A percentile compares a stretch with the other conserved stretches of the same genome.
These are phyloP conservation scores for Platycheirus rosarum DNA, from an alignment of 2,888 invertebrate genomes.

Conservation along the genomic window DNA sequence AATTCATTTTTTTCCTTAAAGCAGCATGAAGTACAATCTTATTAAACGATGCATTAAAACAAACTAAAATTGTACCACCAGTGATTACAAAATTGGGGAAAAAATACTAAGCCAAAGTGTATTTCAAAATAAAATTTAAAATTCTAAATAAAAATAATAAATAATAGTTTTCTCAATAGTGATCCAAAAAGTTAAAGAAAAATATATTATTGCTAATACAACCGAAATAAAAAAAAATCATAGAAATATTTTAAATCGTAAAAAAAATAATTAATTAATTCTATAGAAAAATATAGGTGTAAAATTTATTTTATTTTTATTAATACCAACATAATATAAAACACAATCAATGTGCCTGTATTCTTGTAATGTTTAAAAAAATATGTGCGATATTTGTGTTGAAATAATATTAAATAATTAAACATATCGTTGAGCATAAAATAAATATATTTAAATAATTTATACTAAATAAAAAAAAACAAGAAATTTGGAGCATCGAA, in stretches of 20 bases:
- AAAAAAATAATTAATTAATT: no score
- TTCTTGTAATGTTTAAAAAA: constrained; percentile 67
- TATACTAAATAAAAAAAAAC: constrained; percentile 24
- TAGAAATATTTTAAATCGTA: constrained; percentile 61
- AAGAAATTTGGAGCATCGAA: constrained; percentile 57
- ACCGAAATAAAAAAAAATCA: constrained; percentile 51
- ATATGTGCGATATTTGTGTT: constrained; percentile 67
- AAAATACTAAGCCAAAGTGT: constrained; percentile 40
- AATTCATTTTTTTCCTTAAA: constrained; percentile 1
- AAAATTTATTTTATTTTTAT: constrained; percentile 60
- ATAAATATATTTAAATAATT: constrained; percentile 33
- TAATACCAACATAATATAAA: constrained; percentile 44
- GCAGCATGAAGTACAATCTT: constrained; percentile 33
- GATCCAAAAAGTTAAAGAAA: constrained; percentile 31
- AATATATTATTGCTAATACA: no score
- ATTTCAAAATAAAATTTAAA: constrained; percentile 36
- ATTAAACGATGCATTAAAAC: constrained; percentile 23
- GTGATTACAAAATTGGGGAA: constrained; percentile 19
- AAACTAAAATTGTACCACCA: constrained; percentile 36
- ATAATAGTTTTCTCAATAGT: constrained; percentile 51
- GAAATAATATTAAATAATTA: constrained; percentile 59
- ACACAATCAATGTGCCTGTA: constrained; percentile 74
- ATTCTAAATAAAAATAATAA: constrained; percentile 46
- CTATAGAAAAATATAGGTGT: constrained; percentile 45
- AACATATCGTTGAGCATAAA: constrained; percentile 64